These are phyloP conservation scores for Mystacornis crossleyi DNA, from an alignment of 2,113 vertebrate genomes.

Conservation along the genomic window DNA sequence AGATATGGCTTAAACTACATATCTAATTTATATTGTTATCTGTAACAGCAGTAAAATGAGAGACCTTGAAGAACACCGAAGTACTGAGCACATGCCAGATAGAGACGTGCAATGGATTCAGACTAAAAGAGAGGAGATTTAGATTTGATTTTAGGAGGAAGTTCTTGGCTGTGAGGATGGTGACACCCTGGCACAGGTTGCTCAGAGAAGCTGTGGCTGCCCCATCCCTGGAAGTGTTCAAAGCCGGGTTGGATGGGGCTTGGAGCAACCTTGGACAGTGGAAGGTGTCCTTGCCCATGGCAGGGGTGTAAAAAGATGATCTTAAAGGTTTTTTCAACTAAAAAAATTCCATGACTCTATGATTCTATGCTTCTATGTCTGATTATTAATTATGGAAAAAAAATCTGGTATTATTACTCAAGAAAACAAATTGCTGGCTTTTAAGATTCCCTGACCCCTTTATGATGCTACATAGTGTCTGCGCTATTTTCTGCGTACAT, in stretches of 20 bases:
- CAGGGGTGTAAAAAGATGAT: neutral
- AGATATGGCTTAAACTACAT: neutral
- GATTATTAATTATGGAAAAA: neutral
- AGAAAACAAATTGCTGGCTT: neutral
- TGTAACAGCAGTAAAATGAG: accelerated
- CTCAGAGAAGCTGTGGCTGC: neutral
- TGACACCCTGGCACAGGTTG: neutral
- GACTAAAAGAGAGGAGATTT: neutral
- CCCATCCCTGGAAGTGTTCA: neutral
- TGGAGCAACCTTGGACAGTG: accelerated
- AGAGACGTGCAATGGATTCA: neutral
- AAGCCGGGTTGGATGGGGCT: neutral
- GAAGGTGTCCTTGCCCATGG: neutral
- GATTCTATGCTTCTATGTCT: neutral
- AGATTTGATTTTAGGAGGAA: neutral
- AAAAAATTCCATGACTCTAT: neutral
- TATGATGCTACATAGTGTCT: neutral
- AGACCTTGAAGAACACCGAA: neutral
- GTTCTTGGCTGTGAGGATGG: neutral
- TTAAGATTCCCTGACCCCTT: neutral
- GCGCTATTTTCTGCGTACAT: neutral
- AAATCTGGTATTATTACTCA: neutral
- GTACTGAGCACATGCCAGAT: no score
- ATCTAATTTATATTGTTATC: neutral
- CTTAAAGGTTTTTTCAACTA: neutral